Evolutionary conservation across 2,888 invertebrate species (phyloP).

Genomic region (Holacanthella duospinosa): DNA sequence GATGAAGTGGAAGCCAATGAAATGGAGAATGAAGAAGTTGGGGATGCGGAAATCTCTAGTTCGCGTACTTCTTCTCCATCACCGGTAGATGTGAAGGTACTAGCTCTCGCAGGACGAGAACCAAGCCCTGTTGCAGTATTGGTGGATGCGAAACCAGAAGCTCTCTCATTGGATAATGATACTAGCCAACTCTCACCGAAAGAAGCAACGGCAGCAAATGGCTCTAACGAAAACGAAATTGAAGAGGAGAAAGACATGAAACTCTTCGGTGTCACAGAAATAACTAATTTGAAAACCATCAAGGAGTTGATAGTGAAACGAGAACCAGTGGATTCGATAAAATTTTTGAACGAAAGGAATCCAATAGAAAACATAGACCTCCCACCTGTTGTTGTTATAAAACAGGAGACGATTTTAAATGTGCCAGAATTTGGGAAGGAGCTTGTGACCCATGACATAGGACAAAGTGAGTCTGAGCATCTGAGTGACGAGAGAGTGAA

Average conservation of each 20-base stretch:
- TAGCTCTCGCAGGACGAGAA: neutral
- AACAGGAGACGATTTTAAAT: neutral
- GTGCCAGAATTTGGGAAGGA: neutral
- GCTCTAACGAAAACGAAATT: neutral
- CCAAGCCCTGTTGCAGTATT: neutral
- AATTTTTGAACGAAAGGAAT: neutral
- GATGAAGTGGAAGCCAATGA: conserved; percentile 48
- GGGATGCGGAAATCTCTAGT: conserved; percentile 36
- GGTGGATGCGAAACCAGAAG: neutral
- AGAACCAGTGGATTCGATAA: neutral
- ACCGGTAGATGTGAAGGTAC: conserved; percentile 28
- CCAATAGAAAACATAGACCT: no score
- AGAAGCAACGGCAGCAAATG: neutral
- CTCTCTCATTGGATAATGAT: neutral
- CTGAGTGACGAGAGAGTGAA: no score
- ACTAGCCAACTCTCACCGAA: neutral
- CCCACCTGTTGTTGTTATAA: neutral
- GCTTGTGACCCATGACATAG: no score
- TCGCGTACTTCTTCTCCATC: conserved; percentile 37
- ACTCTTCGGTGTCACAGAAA: neutral
- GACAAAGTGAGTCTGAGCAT: neutral
- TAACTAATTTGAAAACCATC: no score
- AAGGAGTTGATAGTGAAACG: no score
- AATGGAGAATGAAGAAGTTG: conserved; percentile 28
- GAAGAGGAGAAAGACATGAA: neutral